These are phyloP conservation scores for Latrodectus elegans DNA, from an alignment of 2,888 invertebrate species.

Conservation along the genomic window DNA sequence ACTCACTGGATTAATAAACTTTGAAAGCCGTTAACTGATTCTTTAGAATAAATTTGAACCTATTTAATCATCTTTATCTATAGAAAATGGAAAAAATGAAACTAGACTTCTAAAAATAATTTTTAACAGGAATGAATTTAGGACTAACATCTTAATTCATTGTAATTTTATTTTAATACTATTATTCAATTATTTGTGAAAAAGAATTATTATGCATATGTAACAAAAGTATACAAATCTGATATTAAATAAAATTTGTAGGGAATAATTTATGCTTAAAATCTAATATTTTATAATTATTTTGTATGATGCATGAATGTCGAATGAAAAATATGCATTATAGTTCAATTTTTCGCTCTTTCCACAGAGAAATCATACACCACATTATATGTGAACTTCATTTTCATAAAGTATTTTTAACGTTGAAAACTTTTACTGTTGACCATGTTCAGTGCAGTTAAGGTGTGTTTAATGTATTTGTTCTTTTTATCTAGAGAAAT, in stretches of 20 bases:
- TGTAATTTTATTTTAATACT: too few relatives aligned
- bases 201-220: neutral
- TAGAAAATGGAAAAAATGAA: too few relatives aligned
- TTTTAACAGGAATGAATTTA: too few relatives aligned
- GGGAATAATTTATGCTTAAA: neutral
- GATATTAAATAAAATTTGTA: neutral
- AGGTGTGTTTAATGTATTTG: constrained; percentile 62
- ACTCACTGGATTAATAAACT: too few relatives aligned
- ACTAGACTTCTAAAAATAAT: too few relatives aligned
- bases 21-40: too few relatives aligned
- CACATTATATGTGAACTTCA: constrained; percentile 44
- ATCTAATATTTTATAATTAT: neutral
- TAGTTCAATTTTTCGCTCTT: constrained; percentile 4
- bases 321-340: too few relatives aligned
- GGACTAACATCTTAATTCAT: too few relatives aligned
- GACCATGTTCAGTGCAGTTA: constrained; percentile 60
- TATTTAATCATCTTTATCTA: too few relatives aligned
- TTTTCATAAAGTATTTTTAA: constrained; percentile 65
- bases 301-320: constrained; percentile 32
- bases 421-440: constrained; percentile 55
- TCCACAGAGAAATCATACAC: constrained; percentile 59
- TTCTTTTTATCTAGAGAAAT: constrained; percentile 54
- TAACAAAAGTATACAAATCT: neutral
- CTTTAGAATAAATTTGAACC: too few relatives aligned
- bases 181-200: too few relatives aligned